A percentile compares a stretch with the other conserved stretches of the same genome.
phyloP scores from a whole-genome alignment of 2,113 vertebrate species.

The Callithrix jacchus region DNA sequence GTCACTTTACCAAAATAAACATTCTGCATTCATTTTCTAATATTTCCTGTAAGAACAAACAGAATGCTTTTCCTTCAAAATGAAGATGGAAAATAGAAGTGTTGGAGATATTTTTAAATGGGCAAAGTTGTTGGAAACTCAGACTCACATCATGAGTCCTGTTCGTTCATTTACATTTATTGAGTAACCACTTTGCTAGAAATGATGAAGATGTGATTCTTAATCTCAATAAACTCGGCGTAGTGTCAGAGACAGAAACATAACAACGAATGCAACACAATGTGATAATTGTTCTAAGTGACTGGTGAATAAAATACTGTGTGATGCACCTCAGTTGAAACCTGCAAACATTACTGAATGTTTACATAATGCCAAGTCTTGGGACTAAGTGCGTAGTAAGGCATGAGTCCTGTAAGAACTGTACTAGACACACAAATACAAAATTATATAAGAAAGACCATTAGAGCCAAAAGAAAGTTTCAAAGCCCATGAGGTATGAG shows the following conservation, averaged over 20 bases:
- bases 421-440: neutral
- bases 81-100: neutral
- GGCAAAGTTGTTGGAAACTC: neutral
- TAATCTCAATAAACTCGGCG: neutral
- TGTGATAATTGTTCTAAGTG: neutral
- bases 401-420: neutral
- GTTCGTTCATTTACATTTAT: rapidly evolving
- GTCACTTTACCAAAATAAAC: neutral
- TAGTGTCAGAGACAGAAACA: neutral
- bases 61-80: neutral
- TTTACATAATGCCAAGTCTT: neutral
- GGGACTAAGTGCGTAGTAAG: neutral
- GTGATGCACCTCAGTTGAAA: neutral
- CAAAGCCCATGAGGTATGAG: rapidly evolving
- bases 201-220: neutral
- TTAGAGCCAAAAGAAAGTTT: neutral
- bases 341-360: neutral
- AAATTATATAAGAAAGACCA: rapidly evolving
- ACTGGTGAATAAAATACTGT: neutral
- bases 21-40: neutral
- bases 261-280: rapidly evolving
- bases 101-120: neutral
- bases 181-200: neutral
- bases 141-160: neutral
- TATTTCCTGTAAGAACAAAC: neutral